phyloP scores from a whole-genome alignment of 2,888 invertebrate genomes.

The Epistrophe eligans region DNA sequence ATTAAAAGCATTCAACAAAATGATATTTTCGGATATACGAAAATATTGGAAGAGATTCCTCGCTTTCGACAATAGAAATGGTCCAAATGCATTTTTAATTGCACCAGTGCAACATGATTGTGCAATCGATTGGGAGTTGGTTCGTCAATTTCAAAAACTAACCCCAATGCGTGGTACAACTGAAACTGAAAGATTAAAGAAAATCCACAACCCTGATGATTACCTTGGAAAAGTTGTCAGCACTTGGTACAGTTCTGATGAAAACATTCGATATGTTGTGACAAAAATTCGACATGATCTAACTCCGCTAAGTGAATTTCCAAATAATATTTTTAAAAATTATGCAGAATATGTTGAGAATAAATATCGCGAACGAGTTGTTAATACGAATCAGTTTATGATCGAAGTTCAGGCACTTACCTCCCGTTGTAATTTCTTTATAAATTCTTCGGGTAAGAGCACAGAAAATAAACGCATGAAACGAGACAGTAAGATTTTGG shows the following conservation, averaged over 20 bases:
- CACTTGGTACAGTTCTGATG: slow-evolving; percentile 91
- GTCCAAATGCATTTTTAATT: slow-evolving; percentile 85
- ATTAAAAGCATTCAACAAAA: slow-evolving; percentile 88
- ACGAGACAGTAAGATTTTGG: slow-evolving; percentile 85
- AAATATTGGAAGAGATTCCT: slow-evolving; percentile 87
- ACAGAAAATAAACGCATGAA: slow-evolving; percentile 72
- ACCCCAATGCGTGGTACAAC: slow-evolving; percentile 83
- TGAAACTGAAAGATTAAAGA: slow-evolving; percentile 84
- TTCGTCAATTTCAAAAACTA: slow-evolving; percentile 84
- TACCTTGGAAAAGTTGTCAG: slow-evolving; percentile 91
- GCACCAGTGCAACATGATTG: slow-evolving; percentile 83
- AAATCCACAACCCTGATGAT: slow-evolving; percentile 85
- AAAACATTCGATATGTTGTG: slow-evolving; percentile 87
- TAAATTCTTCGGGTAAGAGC: slow-evolving; percentile 78
- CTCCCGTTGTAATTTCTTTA: slow-evolving; percentile 81
- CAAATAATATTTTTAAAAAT: slow-evolving; percentile 85
- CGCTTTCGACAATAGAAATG: slow-evolving; percentile 85
- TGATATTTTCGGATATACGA: slow-evolving; percentile 89
- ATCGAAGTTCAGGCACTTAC: slow-evolving; percentile 89
- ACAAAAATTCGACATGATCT: slow-evolving; percentile 88
- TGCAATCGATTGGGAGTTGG: slow-evolving; percentile 87
- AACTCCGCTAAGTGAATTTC: slow-evolving; percentile 88
- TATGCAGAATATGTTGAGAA: slow-evolving; percentile 90
- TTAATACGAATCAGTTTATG: slow-evolving; percentile 88
- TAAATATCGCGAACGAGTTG: slow-evolving; percentile 89